Base-by-base conservation (phyloP, 1,140 invertebrate genomes). In the Monomorium pharaonis region DNA sequence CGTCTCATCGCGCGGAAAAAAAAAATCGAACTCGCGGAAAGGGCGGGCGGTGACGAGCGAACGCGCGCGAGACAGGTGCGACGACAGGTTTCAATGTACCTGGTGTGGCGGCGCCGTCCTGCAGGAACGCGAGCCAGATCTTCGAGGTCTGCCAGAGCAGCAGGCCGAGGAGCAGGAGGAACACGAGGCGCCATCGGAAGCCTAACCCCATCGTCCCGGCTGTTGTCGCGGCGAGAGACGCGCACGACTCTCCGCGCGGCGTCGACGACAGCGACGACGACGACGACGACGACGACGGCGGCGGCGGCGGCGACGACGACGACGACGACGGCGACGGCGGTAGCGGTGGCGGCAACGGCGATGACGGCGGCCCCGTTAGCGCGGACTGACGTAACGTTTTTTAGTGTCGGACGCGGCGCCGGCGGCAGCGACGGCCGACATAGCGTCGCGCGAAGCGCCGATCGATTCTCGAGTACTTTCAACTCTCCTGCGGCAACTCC, bases 101-200 rank as follows among this genome's bases (percentile, higher is more conserved):
- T 90, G 80, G 65, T 47, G 21, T 65, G 47, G 6, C 69, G 7
- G 85, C 51, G 56, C 80, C 77, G 33, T 81, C 58, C 27, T 70
- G 49, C 12, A 77, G 16, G 24, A 85, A 65, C 12, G 18, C 33
- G 9, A 86, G 85, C 90, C 89, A 93, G 12, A 90, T 47, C 77
- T 91, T 93, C 5, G 86, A 80, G 2, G 86, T 85, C 62, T 94
- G 92, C 92, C 92, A 93, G 21, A 93, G 54, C 27, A 94, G 18
- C 54, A 93, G 30, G 5, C 86, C 24, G 30, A 74, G 24, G 21
- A 91, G 5, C 44, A 91, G 2, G n/a, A 72, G 24, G 18, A 90
- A 27, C 12, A 92, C 30, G 77, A 93, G 69, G 67, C 88, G 91
- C 74, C 88, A 87, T 84, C 87, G 88, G 44, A 92, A 86, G 78